Conservation (phyloP, 2,113 vertebrate species). For the Camarhynchus parvulus region DNA sequence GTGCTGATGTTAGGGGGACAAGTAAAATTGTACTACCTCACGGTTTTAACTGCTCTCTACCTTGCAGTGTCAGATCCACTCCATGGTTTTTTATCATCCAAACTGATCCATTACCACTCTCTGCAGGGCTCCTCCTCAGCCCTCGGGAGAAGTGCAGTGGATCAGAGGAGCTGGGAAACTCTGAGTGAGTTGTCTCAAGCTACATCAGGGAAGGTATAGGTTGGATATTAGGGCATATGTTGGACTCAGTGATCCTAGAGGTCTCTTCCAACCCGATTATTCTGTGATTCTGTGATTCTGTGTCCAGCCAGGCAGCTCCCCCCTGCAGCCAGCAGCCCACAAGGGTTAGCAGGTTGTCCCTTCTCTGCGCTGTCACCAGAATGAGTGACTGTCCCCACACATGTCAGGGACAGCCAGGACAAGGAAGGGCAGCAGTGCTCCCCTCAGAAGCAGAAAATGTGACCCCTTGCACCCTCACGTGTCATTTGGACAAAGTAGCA, state of each 20-base stretch:
- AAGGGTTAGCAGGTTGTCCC: not conserved
- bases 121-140: not conserved
- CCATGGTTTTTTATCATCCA: not conserved
- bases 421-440: not conserved
- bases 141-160: not conserved
- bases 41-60: not conserved
- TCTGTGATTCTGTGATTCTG: no score
- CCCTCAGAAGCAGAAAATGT: not conserved
- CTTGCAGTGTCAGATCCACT: not conserved
- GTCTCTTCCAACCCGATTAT: no score
- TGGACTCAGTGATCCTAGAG: no score
- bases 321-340: accelerated
- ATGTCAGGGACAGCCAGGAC: not conserved
- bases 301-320: not conserved
- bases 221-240: no score
- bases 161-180: not conserved
- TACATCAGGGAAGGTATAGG: no score
- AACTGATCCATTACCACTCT: not conserved
- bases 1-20: not conserved
- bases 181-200: not conserved
- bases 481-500: not conserved
- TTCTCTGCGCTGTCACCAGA: not conserved
- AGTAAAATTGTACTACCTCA: not conserved
- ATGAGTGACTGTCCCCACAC: not conserved
- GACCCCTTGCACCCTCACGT: accelerated